Base-by-base conservation (phyloP, 2,797 vertebrate species). In the Arctocebus calabarensis region DNA sequence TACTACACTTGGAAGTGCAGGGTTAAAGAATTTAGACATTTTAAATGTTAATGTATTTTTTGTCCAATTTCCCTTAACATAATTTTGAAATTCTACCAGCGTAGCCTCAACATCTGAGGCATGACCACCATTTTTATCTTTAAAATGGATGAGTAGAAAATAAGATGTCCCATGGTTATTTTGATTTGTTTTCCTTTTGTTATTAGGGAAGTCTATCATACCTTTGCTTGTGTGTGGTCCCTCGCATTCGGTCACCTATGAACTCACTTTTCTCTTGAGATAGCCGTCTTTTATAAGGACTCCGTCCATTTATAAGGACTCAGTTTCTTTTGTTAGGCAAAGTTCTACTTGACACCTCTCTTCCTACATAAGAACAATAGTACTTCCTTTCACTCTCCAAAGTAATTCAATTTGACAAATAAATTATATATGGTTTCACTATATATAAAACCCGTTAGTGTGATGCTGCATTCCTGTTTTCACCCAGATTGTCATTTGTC, bases 81-180 rank as follows among this genome's bases (percentile, higher is more conserved):
- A 3, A 52, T 88, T 88, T 88, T 91, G 20, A 90, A 77, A 84
- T 90, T 32, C 62, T 25, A 29, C 5, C 7, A 70, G 11, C 25
- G 59, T 23, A 70, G 23, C n/a, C 45, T 89, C 66, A 52, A 12
- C 11, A 20, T 82, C n/a, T 84, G 85, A 90, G 17, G 10, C 16
- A 75, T 77, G 68, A 40, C 64, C 20, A 59, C 20, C 48, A 84
- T 73, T 87, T 93, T 89, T n/a, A 52, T 77, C 73, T 77, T 92
- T 92, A 85, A 90, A 83, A 93, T 29, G 86, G 20, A 78, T 62
- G 71, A 88, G 43, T 43, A 81, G 75, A 90, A 96, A 83, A 43
- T 77, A 19, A 7, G 12, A 73, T 43, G 87, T 11, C 55, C 6
- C 6, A 16, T 85, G 34, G n/a, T 45, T 82, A 12, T 77, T 22